Evolutionary conservation across 2,888 invertebrate genomes (phyloP).

Genomic region (Pimpla rufipes): DNA sequence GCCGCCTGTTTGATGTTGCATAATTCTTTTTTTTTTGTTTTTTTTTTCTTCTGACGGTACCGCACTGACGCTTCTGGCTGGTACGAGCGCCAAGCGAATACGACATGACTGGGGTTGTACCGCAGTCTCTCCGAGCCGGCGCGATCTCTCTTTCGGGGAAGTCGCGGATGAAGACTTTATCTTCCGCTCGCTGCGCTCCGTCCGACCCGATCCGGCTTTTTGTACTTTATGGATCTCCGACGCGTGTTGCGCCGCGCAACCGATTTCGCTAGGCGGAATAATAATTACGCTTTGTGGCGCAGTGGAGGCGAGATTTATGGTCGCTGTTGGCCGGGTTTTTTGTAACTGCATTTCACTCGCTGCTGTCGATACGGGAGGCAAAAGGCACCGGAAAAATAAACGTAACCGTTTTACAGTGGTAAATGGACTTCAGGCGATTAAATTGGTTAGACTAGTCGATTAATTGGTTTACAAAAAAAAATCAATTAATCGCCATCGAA

Average conservation of each 20-base stretch:
- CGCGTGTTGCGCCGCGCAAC: background rate
- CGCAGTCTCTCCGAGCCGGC: background rate
- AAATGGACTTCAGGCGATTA: no score
- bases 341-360: background rate
- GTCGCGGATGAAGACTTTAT: conserved; percentile 69
- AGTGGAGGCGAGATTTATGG: background rate
- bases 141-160: conserved; percentile 58
- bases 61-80: conserved; percentile 60
- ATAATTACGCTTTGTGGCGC: background rate
- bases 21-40: conserved; percentile 49
- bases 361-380: no score
- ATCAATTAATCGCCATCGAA: no score
- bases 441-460: no score
- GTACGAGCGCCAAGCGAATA: conserved; percentile 68
- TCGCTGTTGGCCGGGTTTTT: background rate
- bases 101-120: conserved; percentile 48
- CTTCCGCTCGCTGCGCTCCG: background rate
- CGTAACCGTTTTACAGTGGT: no score
- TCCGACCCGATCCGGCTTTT: conserved; percentile 10
- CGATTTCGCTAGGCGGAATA: background rate
- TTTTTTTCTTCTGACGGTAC: conserved; percentile 45
- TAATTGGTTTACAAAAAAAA: no score
- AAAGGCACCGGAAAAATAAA: no score
- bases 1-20: conserved; percentile 66
- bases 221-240: conserved; percentile 10